Base-by-base conservation (phyloP, 1,140 invertebrate genomes). In the Drosophila gunungcola region DNA sequence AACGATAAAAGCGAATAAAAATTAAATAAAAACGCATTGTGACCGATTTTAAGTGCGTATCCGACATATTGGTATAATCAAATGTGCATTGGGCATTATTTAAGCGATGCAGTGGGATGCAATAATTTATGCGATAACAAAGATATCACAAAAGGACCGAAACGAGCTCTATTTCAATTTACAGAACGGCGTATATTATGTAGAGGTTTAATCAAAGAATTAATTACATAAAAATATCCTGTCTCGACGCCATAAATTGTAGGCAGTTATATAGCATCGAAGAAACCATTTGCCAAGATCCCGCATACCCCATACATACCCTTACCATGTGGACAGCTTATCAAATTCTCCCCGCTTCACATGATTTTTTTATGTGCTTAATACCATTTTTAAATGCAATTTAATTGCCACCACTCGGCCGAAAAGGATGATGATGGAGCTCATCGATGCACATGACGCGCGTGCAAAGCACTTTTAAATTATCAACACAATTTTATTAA, bases 391-490 rank as follows among this genome's bases (percentile, higher is more conserved):
- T 80, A 80, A 89, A 80, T 89, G 65, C 64, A 68, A 83, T 89
- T 84, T 83, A 89, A 89, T 84, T 89, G 77, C 80, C 68, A 74
- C 43, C 53, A 41, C 21, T 56, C 57, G 52, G 48, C 36, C 27
- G 16, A 42, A 56, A 52, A 13, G 36, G 56, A 49, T 3, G 53
- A 39, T 60, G 78, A 73, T 72, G 79, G 43, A 56, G 84, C 77
- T 88, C 89, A 88, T 88, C 84, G 80, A 78, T 78, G 84, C 68
- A 78, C 84, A 89, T 80, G 84, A 89, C 72, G 76, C 76, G 63
- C 77, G 73, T 89, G 77, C 80, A 84, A 89, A 89, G 84, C 76
- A 78, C 76, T 89, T 88, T 88, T 83, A 80, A 84, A 89, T 89
- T 83, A 88, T 89, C 84, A 89, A 72, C 83, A 63, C 63, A 65